Base-by-base conservation (phyloP, 2,113 vertebrate genomes). In the Limanda limanda region DNA sequence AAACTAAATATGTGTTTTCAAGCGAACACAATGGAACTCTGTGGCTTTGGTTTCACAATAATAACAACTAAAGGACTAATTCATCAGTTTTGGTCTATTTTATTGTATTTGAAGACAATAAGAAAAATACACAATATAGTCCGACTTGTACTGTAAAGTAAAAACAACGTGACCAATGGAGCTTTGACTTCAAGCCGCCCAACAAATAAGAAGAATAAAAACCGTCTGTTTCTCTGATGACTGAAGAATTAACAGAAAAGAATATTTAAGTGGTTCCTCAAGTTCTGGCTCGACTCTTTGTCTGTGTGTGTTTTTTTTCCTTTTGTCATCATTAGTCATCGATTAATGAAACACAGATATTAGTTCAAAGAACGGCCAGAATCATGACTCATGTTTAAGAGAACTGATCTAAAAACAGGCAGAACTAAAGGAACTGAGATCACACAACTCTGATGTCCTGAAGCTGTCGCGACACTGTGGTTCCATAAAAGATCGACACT, bases 321-420 rank as follows among this genome's bases (percentile, higher is more conserved):
- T 9, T 59, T n/a, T 62, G 60, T 62, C 35, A 15, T 15, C n/a
- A 14, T 62, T 37, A 42, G 60, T 62, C 60, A 62, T 61, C 20
- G 35, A 40, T 62, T 62, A 42, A 62, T 42, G 60, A 62, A 23
- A 62, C 35, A 14, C 60, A 62, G 60, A 10, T 40, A 12, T 37
- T 14, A 23, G 20, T 20, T 40, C 35, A 14, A 20, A 62, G 35
- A 12, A 4, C 40, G 40, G 2, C 40, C 40, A 20, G 15, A 14
- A 1, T 18, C 14, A 5, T 47, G 45, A 47, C 45, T 47, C 45
- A 47, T 6, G 15, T 4, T 18, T 47, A 5, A 40, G 10, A 40
- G 37, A 40, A 10, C 37, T 10, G 11, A 11, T 40, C 37, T 35
- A 8, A 40, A 3, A 40, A 3, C 40, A 40, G 40, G 25, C 25